Evolutionary conservation across 2,797 vertebrate species (phyloP).

Genomic region (Dromococcyx pavoninus): DNA sequence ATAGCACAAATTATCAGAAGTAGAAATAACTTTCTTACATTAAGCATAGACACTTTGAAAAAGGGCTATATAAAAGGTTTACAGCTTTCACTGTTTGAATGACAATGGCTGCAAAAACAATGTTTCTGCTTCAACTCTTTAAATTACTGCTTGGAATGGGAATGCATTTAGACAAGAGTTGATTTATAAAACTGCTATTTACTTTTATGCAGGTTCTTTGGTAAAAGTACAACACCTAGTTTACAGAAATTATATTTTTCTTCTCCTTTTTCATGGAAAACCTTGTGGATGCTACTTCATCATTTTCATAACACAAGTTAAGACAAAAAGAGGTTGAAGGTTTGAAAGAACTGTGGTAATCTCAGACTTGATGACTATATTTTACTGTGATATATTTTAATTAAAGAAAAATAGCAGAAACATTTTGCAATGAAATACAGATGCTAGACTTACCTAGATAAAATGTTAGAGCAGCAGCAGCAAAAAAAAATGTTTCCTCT

Average conservation of each 20-base stretch:
- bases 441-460: background rate
- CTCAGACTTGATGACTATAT: background rate
- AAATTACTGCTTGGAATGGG: slow-evolving; percentile 21
- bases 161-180: slow-evolving; percentile 28
- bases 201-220: background rate
- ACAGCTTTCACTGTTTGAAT: slow-evolving; percentile 36
- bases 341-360: background rate
- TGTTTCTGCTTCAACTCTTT: slow-evolving; percentile 5
- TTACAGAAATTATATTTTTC: slow-evolving; percentile 12
- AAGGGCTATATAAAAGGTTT: slow-evolving; percentile 26
- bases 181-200: slow-evolving; percentile 58
- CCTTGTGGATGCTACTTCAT: slow-evolving; percentile 13
- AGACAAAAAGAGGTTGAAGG: slow-evolving; percentile 1
- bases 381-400: slow-evolving; percentile 3
- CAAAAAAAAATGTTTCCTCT: background rate
- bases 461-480: background rate
- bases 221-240: slow-evolving; percentile 9
- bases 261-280: slow-evolving; percentile 25
- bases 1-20: background rate
- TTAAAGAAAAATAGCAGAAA: slow-evolving; percentile 31
- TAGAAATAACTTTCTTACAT: background rate
- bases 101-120: slow-evolving; percentile 26
- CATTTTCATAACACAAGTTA: slow-evolving; percentile 10
- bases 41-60: background rate
- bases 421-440: background rate